Evolutionary conservation across 92 coral and sea anemone species (phyloP).

Genomic region (Chrysogorgia sp.): DNA sequence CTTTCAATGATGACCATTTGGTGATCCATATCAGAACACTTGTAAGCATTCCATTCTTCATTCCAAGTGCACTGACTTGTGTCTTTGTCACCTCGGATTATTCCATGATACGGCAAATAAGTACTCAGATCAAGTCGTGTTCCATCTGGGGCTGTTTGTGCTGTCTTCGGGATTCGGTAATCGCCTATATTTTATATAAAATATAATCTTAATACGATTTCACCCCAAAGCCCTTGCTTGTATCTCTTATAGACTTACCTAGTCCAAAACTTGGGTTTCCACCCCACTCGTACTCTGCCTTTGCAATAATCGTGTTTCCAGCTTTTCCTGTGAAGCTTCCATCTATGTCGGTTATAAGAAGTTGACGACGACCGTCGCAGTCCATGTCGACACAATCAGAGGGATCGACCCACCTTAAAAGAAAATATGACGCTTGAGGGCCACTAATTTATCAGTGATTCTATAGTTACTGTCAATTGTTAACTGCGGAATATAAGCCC

Average conservation of each 20-base stretch:
- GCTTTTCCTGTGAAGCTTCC: constrained; percentile 77
- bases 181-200: constrained; percentile 55
- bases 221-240: background rate
- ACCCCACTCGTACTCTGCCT: constrained; percentile 89
- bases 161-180: constrained; percentile 78
- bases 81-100: constrained; percentile 71
- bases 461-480: no score
- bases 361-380: constrained; percentile 82
- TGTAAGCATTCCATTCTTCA: constrained; percentile 81
- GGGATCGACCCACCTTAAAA: constrained; percentile 69
- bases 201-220: background rate
- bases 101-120: constrained; percentile 85
- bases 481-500: no score
- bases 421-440: no score
- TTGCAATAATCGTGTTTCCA: constrained; percentile 74
- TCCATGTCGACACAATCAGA: constrained; percentile 95
- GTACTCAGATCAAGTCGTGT: constrained; percentile 67
- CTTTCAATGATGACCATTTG: constrained; percentile 85
- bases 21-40: constrained; percentile 71
- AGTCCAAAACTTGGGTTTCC: constrained; percentile 82
- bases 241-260: constrained; percentile 52
- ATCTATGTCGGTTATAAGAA: constrained; percentile 73
- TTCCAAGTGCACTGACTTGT: constrained; percentile 73
- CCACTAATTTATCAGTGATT: no score
- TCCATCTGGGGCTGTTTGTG: constrained; percentile 74